Percentiles rank a stretch among this genome's conserved stretches.
phyloP scores from a whole-genome alignment of 1,140 invertebrate genomes.

The Tyrophagus putrescentiae region DNA sequence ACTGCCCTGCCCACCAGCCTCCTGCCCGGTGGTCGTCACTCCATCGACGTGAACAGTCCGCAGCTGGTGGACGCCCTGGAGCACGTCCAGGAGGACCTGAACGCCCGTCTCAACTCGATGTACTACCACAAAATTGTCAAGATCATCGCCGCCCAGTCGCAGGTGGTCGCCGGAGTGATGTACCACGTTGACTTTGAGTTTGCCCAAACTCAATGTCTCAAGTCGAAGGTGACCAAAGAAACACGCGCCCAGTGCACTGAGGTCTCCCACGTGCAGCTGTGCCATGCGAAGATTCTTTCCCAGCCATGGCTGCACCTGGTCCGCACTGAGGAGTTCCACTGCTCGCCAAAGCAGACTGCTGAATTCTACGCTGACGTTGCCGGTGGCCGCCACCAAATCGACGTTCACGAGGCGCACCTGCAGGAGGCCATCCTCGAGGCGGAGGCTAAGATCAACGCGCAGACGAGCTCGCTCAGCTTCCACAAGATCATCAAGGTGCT shows the following conservation, averaged over 20 bases:
- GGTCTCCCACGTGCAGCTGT: not conserved
- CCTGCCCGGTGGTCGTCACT: not conserved
- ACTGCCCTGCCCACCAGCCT: too few relatives aligned
- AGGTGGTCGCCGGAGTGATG: constrained; percentile 2
- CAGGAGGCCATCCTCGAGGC: not conserved
- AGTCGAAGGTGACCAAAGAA: not conserved
- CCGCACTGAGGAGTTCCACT: not conserved
- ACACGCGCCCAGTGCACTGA: not conserved
- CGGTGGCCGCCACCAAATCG: not conserved
- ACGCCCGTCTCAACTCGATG: not conserved
- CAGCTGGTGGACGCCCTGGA: not conserved
- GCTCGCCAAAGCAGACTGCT: too few relatives aligned
- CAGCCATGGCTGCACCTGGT: constrained; percentile 1
- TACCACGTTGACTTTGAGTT: constrained; percentile 13
- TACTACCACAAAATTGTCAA: constrained; percentile 4
- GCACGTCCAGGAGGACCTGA: not conserved
- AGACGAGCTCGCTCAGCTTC: not conserved
- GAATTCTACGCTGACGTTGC: too few relatives aligned
- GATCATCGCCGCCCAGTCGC: not conserved
- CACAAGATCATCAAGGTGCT: constrained; percentile 2
- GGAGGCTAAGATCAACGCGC: not conserved
- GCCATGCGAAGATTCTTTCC: not conserved
- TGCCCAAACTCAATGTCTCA: not conserved
- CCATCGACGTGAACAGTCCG: not conserved
- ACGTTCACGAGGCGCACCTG: not conserved